phyloP scores from a whole-genome alignment of 2,888 invertebrate genomes.

The Liodrosophila aerea region DNA sequence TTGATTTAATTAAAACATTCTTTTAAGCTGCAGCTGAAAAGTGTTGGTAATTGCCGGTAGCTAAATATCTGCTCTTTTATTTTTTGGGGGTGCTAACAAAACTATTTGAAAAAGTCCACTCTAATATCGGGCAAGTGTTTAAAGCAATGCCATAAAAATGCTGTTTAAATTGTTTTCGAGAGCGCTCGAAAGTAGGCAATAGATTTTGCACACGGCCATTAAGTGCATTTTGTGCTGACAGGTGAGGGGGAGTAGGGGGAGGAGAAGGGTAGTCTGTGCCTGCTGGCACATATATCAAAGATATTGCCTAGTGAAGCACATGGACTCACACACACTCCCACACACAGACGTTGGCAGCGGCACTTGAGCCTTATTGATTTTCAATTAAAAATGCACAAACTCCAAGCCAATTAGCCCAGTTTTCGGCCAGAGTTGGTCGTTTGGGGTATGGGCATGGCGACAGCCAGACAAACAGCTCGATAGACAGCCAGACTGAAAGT shows the following conservation, averaged over 20 bases:
- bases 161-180: conserved; percentile 2
- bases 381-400: conserved; percentile 77
- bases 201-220: conserved; percentile 23
- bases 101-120: conserved; percentile 37
- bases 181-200: conserved; percentile 24
- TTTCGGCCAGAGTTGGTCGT: conserved; percentile 24
- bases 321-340: conserved; percentile 10
- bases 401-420: conserved; percentile 73
- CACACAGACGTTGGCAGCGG: conserved; percentile 20
- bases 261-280: not conserved
- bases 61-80: conserved; percentile 1
- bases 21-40: conserved; percentile 45
- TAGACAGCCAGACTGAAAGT: conserved; percentile 3
- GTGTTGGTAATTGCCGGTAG: conserved; percentile 64
- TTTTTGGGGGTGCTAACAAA: conserved; percentile 20
- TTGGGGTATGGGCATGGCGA: conserved; percentile 1
- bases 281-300: conserved; percentile 47
- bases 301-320: conserved; percentile 27
- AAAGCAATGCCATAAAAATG: conserved; percentile 12
- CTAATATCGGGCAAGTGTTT: conserved; percentile 15
- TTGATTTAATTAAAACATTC: conserved; percentile 78
- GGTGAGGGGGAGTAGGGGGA: not conserved
- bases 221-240: conserved; percentile 14
- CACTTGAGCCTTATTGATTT: conserved; percentile 67
- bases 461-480: conserved; percentile 14